Evolutionary conservation across 2,797 vertebrate species (phyloP).

Genomic region (Capromys pilorides): DNA sequence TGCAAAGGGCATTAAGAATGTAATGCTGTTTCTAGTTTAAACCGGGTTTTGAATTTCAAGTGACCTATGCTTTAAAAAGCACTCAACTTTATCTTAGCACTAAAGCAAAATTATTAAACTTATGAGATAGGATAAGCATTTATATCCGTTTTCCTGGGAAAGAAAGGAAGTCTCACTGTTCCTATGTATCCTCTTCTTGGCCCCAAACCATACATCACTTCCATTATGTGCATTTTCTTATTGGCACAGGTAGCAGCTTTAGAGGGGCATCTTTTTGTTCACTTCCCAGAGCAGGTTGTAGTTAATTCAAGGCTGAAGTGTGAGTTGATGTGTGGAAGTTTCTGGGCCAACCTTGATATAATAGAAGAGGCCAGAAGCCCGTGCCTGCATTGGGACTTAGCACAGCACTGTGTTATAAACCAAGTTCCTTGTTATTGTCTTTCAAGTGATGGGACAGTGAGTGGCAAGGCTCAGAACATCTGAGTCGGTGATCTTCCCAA

Average conservation of each 20-base stretch:
- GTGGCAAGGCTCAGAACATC: neutral
- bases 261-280: neutral
- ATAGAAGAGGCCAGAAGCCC: neutral
- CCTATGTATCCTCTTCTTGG: neutral
- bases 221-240: neutral
- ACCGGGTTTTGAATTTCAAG: conserved; percentile 15
- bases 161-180: neutral
- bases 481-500: neutral
- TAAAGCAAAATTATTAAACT: neutral
- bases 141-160: neutral
- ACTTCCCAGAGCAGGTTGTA: neutral
- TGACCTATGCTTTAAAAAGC: neutral
- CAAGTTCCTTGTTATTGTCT: neutral
- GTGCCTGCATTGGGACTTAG: neutral
- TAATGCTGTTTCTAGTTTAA: neutral
- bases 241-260: neutral
- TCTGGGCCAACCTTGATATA: neutral
- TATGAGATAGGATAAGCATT: neutral
- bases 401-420: neutral
- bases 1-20: neutral
- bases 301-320: neutral
- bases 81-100: neutral
- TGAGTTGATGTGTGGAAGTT: neutral
- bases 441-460: neutral
- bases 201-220: neutral